Percentiles rank a stretch among this genome's conserved stretches.
Conservation (phyloP, 2,888 invertebrate species). For the Cacoxenus indagator region DNA sequence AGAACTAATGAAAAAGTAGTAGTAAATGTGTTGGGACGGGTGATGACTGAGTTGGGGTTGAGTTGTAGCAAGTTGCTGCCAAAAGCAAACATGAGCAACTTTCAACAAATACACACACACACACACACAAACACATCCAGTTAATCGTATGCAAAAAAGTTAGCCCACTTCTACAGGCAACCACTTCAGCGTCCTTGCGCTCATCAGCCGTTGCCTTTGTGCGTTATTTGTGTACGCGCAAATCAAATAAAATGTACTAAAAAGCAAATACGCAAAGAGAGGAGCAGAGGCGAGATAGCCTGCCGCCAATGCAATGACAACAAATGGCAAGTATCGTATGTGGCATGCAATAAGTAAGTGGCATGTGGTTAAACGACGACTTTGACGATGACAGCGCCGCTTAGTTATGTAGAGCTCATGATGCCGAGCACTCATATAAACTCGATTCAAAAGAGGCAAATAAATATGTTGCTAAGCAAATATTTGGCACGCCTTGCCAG, state of each 20-base stretch:
- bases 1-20: too few species aligned
- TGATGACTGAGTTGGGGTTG: too few species aligned
- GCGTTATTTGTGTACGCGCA: neutral
- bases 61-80: too few species aligned
- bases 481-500: neutral
- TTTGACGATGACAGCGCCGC: neutral
- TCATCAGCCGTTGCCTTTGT: neutral
- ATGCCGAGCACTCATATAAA: neutral
- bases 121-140: neutral
- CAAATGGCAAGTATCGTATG: neutral
- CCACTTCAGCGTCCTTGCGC: neutral
- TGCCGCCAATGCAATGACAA: neutral
- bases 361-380: neutral
- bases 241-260: conserved; percentile 18
- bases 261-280: neutral
- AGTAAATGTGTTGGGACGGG: too few species aligned
- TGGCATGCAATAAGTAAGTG: too few species aligned
- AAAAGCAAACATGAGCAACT: too few species aligned
- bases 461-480: conserved; percentile 4
- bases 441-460: neutral
- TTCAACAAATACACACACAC: neutral
- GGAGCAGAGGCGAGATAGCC: neutral
- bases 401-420: neutral
- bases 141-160: neutral
- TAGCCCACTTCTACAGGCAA: neutral